These are phyloP conservation scores for Henricia sp. DNA, from an alignment of 53 echinoderm and acorn worm species.

Conservation along the genomic window DNA sequence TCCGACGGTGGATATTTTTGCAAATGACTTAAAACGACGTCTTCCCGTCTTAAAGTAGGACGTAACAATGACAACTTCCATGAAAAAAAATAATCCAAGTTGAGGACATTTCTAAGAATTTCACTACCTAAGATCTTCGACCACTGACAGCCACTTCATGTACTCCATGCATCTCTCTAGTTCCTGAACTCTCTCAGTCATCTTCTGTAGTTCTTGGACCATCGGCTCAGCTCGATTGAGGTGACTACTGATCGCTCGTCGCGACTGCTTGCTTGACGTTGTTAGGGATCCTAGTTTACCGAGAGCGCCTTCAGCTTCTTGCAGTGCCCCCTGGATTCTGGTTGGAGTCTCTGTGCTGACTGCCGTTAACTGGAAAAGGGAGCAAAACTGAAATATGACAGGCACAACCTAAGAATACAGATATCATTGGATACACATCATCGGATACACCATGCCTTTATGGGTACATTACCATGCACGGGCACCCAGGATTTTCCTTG, in stretches of 20 bases:
- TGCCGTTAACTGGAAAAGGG: conserved; percentile 63
- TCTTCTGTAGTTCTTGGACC: conserved; percentile 61
- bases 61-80: too few relatives aligned
- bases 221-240: conserved; percentile 82
- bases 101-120: too few relatives aligned
- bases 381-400: too few relatives aligned
- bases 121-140: conserved; percentile 94
- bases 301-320: conserved; percentile 72
- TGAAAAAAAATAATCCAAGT: too few relatives aligned
- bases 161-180: conserved; percentile 95
- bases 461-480: too few relatives aligned
- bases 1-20: too few relatives aligned
- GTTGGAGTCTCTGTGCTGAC: conserved; percentile 83
- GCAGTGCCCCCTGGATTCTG: conserved; percentile 85
- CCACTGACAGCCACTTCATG: conserved; percentile 93
- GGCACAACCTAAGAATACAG: too few relatives aligned
- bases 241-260: conserved; percentile 72
- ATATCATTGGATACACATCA: too few relatives aligned
- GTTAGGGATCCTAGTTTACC: conserved; percentile 67
- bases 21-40: too few relatives aligned
- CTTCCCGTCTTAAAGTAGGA: too few relatives aligned
- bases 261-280: conserved; percentile 68
- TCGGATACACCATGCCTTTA: too few relatives aligned
- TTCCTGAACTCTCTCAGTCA: conserved; percentile 76
- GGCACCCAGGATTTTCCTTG: too few relatives aligned